A percentile compares a stretch with the other conserved stretches of the same genome.
Evolutionary conservation across 1,140 invertebrate genomes (phyloP).

Genomic region (Lordiphosa stackelbergi): DNA sequence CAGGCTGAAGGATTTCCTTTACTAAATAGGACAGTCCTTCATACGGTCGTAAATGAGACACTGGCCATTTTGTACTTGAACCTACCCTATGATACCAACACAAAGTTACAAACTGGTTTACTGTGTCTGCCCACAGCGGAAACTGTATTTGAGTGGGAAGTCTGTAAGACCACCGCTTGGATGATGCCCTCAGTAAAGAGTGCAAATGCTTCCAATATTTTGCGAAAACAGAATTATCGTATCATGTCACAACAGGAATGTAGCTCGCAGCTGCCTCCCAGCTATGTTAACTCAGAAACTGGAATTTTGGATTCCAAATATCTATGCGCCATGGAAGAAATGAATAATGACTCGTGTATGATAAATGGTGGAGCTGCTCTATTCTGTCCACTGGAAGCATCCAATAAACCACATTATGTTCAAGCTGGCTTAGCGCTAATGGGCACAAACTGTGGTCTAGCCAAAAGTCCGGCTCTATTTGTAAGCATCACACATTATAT

Average conservation of each 20-base stretch:
- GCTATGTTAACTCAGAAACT: too few relatives aligned
- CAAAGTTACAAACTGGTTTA: not conserved
- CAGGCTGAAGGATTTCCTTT: not conserved
- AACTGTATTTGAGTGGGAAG: too few relatives aligned
- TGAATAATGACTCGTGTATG: too few relatives aligned
- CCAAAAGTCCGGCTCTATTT: not conserved
- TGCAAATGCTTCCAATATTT: not conserved
- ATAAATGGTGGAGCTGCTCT: not conserved
- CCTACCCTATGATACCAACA: not conserved
- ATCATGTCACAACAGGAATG: not conserved
- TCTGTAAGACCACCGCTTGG: not conserved
- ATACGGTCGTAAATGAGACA: not conserved
- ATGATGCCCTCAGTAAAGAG: not conserved
- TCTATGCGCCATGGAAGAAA: too few relatives aligned
- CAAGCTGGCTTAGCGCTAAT: not conserved
- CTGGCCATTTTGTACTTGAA: not conserved
- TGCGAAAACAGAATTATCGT: not conserved
- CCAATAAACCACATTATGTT: not conserved
- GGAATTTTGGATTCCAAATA: too few relatives aligned
- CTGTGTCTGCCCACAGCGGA: not conserved
- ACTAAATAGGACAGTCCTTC: not conserved
- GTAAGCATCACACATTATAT: not conserved
- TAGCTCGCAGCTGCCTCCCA: too few relatives aligned
- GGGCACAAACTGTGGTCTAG: not conserved
- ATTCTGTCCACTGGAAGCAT: not conserved